Evolutionary conservation across 2,113 vertebrate species (phyloP).

Genomic region (Cyanoderma ruficeps): DNA sequence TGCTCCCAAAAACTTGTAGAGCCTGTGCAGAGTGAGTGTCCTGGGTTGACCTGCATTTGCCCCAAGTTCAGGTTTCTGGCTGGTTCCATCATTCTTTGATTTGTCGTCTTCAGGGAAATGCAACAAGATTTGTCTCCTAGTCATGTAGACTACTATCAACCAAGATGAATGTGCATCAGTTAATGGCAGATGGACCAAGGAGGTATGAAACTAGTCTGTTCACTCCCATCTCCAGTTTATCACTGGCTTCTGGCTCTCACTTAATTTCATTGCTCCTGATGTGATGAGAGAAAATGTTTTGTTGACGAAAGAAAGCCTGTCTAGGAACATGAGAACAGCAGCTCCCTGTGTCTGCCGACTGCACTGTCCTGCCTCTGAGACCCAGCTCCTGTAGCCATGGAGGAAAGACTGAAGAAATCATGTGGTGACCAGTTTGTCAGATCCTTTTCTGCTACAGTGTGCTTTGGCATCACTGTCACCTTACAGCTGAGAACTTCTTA

Average conservation of each 20-base stretch:
- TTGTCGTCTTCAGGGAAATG: neutral
- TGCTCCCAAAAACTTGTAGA: neutral
- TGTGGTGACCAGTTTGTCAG: neutral
- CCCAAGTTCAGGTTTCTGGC: neutral
- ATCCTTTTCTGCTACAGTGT: neutral
- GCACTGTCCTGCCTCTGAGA: neutral
- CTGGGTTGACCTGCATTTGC: neutral
- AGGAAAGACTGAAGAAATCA: neutral
- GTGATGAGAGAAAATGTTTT: neutral
- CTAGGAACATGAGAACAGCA: neutral
- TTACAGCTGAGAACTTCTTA: slow-evolving; percentile 1
- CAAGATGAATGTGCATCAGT: neutral
- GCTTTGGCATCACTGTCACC: neutral
- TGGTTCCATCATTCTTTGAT: neutral
- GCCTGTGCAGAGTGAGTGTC: neutral
- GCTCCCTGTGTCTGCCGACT: neutral
- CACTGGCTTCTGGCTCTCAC: neutral
- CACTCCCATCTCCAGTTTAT: neutral
- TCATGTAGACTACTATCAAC: neutral
- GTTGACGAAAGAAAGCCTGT: neutral
- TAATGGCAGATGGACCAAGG: neutral
- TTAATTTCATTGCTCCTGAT: neutral
- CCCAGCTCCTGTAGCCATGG: neutral
- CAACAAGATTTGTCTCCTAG: neutral
- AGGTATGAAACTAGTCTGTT: neutral